Evolutionary conservation across 2,888 invertebrate species (phyloP), one percentile per base, ranked within the genome.

Genomic region (Plagiodera versicolora): DNA sequence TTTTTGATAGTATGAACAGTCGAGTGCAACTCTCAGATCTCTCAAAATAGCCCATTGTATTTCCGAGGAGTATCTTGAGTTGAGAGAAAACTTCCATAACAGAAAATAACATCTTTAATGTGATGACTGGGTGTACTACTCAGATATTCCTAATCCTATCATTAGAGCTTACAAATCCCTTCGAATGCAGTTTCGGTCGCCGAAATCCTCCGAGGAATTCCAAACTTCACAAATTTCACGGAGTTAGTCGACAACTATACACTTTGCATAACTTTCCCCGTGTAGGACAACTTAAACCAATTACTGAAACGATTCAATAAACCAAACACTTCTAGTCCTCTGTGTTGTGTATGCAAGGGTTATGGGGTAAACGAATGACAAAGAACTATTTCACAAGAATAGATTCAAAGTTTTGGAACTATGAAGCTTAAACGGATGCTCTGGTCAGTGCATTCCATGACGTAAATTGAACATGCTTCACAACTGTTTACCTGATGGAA

Each of bases 201-300:
- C 39, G n/a, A 14, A 39, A 39, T 10, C 39, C 39, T 11, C 39
- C 39, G n/a, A 11, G 39, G 39, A 39, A n/a, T 39, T 39, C 39
- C 14, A 39, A 39, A 39, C 39, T 39, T 39, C 39, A 39, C 3
- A 39, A 39, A 39, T 39, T 39, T 39, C 39, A 39, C 14, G 39
- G 39, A 39, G 39, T 39, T 39, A 39, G 39, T 39, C n/a, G 14
- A 39, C 39, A 14, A 39, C 39, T 39, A 39, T 39, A 39, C 39
- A 9, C n/a, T 39, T 39, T 39, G 39, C 39, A 39, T 39, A 39
- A 39, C 39, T 39, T 39, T 14, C n/a, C 14, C 14, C 39, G n/a
- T n/a, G 39, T 39, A 39, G 39, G 39, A 39, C 39, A 39, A 39
- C 39, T 39, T 39, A 39, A 39, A 39, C 39, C 39, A 39, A 39